Conservation (phyloP, 2,888 invertebrate genomes). For the Spodoptera exigua region DNA sequence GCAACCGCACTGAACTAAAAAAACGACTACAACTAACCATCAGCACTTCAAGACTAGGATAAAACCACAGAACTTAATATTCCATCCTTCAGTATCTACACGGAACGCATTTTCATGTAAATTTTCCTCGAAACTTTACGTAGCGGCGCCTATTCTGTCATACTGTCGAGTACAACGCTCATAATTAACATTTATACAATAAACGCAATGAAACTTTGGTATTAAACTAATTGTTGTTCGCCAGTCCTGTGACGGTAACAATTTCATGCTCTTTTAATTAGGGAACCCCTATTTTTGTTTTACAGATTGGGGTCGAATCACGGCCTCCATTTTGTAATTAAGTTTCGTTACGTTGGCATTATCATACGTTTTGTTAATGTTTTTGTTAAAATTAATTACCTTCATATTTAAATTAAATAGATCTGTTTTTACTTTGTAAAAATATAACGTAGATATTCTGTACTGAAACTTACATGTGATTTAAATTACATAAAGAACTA, state of each 20-base stretch:
- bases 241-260: constrained; percentile 62
- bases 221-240: constrained; percentile 67
- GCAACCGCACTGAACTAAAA: too few species aligned
- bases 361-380: not conserved
- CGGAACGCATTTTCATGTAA: constrained; percentile 28
- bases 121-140: constrained; percentile 28
- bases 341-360: constrained; percentile 15
- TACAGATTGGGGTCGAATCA: constrained; percentile 37
- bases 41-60: too few species aligned
- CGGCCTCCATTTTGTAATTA: constrained; percentile 34
- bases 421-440: too few species aligned
- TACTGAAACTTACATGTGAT: too few species aligned
- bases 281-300: constrained; percentile 60
- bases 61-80: constrained; percentile 7
- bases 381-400: constrained; percentile 2
- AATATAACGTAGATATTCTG: too few species aligned
- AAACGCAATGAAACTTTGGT: constrained; percentile 64
- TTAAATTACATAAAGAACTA: too few species aligned
- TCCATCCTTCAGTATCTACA: constrained; percentile 8
- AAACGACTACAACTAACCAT: too few species aligned
- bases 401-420: not conserved
- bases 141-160: constrained; percentile 33
- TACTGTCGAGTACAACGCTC: constrained; percentile 31
- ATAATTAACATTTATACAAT: constrained; percentile 64
- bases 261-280: constrained; percentile 70